Evolutionary conservation across 2,888 invertebrate species (phyloP).

Genomic region (Odontothrips loti): DNA sequence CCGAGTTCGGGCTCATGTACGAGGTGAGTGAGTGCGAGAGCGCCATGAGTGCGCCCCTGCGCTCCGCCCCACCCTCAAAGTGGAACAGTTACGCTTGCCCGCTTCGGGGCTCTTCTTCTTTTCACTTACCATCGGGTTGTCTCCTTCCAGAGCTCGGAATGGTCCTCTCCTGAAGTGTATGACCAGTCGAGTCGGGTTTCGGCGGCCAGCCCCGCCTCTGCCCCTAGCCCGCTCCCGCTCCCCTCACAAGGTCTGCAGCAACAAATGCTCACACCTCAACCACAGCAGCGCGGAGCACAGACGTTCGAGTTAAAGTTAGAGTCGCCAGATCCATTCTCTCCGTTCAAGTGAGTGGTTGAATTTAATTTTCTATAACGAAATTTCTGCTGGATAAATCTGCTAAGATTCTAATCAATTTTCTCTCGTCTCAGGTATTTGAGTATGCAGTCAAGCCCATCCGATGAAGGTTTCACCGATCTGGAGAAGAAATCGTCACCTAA

Average conservation of each 20-base stretch:
- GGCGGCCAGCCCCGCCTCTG: constrained; percentile 34
- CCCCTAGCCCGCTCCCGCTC: background rate
- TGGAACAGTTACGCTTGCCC: background rate
- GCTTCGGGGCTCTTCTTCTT: background rate
- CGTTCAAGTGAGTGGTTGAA: background rate
- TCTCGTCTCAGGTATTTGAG: background rate
- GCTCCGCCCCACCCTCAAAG: no score
- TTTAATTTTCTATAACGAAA: background rate
- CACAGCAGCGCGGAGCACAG: background rate
- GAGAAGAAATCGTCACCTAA: background rate
- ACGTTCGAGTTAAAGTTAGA: background rate
- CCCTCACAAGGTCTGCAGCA: background rate
- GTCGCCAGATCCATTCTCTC: background rate
- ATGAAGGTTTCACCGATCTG: background rate
- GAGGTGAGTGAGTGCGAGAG: background rate
- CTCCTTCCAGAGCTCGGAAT: background rate
- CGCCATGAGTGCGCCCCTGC: no score
- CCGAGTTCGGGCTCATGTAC: background rate
- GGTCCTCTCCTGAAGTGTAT: constrained; percentile 36
- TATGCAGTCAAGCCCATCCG: background rate
- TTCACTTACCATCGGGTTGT: background rate
- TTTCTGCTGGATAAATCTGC: no score
- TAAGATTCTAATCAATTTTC: background rate
- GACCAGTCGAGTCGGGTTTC: constrained; percentile 41
- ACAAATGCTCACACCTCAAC: background rate